These are phyloP conservation scores for Psittacula cyanocephala DNA, from an alignment of 2,113 vertebrate genomes.

Conservation along the genomic window DNA sequence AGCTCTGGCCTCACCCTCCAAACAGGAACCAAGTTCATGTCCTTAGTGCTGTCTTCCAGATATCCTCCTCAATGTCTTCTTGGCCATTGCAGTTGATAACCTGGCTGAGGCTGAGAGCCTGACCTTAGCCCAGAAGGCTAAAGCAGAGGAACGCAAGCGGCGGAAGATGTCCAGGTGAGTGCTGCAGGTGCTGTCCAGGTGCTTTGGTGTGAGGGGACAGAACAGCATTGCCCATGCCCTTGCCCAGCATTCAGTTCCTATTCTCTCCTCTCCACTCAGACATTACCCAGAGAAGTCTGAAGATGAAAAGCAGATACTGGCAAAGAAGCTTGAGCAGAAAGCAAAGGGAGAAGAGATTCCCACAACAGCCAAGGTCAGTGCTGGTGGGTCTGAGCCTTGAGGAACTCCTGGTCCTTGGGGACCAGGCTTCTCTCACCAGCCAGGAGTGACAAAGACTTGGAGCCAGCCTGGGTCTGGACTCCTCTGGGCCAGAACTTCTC, in stretches of 20 bases:
- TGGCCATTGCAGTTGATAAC: constrained; percentile 97
- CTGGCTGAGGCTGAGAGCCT: constrained; percentile 94
- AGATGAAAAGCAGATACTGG: constrained; percentile 84
- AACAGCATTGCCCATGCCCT: not conserved
- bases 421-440: not conserved
- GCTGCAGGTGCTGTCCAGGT: too few species aligned
- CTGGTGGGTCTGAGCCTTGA: not conserved
- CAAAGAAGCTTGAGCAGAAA: constrained; percentile 92
- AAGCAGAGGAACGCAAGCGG: constrained; percentile 87
- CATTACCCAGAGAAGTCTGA: constrained; percentile 88
- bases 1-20: not conserved
- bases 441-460: not conserved
- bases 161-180: constrained; percentile 86
- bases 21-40: not conserved
- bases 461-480: not conserved
- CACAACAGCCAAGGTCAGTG: constrained; percentile 91
- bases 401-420: not conserved
- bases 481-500: not conserved
- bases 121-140: constrained; percentile 93
- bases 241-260: not conserved
- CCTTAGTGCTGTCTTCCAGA: constrained; percentile 82
- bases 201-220: not conserved
- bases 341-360: constrained; percentile 90
- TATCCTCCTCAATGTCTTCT: constrained; percentile 96
- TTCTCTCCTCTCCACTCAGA: constrained; percentile 63